Base-by-base conservation (phyloP, 2,797 vertebrate species). In the Sebastes minor region DNA sequence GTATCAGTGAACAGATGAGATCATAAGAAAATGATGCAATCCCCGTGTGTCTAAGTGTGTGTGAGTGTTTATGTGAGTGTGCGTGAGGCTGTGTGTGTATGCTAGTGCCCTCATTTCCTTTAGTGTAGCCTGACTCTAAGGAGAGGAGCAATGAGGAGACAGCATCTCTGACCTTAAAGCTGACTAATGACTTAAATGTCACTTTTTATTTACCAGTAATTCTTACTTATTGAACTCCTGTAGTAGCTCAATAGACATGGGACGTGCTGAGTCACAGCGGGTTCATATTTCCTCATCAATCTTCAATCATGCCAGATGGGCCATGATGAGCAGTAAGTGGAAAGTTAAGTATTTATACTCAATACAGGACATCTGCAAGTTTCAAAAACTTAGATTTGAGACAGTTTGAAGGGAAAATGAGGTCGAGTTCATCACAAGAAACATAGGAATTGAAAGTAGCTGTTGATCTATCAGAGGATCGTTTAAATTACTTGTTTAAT, bases 1-100 rank as follows among this genome's bases (percentile, higher is more conserved):
- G 81, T 85, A 87, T 80, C 78, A 66, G 72, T 86, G 78, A 79
- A 83, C 25, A 1, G 84, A 94, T 94, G 91, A 95, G 83, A 84
- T 95, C 91, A 95, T 93, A 79, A 57, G 59, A 49, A 71, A 74
- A 89, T 94, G 92, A 95, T 75, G 89, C 82, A 93, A 93, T 92
- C 71, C 91, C 76, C 82, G 5, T 75, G 89, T 71, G 80, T 80
- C 61, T 38, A 18, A 62, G 53, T 84, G 66, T 81, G 64, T 38
- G 61, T 68, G 69, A 8, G 65, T 62, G 38, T 71, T 22, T 53
- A 55, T 52, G 59, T 64, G 22, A 6, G 67, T n/a, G 49, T 23
- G 67, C 8, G 56, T 59, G 59, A n/a, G 28, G 6, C 49, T 55
- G 81, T 65, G 64, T 69, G 66, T 52, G 53, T 55, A 46, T 20